Conservation (phyloP, 2,113 vertebrate genomes). For the Daubentonia madagascariensis region DNA sequence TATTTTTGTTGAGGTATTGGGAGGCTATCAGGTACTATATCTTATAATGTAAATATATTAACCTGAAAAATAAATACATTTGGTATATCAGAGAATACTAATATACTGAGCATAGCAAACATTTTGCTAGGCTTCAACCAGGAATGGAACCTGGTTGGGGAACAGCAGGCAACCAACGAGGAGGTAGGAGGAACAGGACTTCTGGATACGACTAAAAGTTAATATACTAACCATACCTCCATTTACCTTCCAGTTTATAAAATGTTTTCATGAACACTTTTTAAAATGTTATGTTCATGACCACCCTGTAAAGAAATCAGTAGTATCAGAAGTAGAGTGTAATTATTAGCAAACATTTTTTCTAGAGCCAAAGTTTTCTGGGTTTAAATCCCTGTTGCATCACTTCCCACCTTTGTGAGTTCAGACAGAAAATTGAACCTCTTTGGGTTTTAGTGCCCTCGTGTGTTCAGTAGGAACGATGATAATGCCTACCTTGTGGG, state of each 20-base stretch:
- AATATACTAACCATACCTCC: background rate
- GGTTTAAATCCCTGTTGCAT: background rate
- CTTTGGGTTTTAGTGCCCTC: background rate
- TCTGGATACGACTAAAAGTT: background rate
- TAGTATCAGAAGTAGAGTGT: background rate
- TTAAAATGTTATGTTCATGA: background rate
- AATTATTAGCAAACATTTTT: background rate
- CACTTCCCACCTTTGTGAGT: background rate
- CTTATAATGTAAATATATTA: conserved; percentile 1
- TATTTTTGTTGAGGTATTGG: background rate
- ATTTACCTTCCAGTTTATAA: background rate
- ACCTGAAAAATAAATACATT: background rate
- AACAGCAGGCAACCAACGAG: background rate
- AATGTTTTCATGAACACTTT: background rate
- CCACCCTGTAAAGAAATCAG: background rate
- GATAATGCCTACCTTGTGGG: background rate
- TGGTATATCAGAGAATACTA: background rate
- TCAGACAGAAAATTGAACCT: background rate
- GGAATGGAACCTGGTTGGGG: too few relatives aligned
- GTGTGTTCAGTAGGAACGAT: background rate
- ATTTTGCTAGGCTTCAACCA: background rate
- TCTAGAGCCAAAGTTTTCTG: background rate
- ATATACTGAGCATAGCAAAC: background rate
- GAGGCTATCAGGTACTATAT: background rate
- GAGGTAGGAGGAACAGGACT: background rate